Base-by-base conservation (phyloP, 2,888 invertebrate species). In the Gonocerus acuteangulatus region DNA sequence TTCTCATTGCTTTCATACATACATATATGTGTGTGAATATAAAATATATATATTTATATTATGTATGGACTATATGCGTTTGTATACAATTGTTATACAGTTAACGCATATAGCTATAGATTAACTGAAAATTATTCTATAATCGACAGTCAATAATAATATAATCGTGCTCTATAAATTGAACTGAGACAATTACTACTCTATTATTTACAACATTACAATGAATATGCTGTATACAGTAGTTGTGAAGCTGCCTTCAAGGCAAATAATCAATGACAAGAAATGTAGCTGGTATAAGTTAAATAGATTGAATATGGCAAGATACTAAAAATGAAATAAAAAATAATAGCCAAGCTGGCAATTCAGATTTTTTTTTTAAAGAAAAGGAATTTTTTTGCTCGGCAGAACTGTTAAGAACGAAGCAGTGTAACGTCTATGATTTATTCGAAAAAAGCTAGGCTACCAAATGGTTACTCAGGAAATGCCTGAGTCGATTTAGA, bases 101-200 rank as follows among this genome's bases (percentile, higher is more conserved):
- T 19, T 15, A 11, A 47, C 13, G n/a, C 48, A 47, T 47, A 13
- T 18, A 39, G 13, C 13, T 39, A 61, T 22, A 57, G 44, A 47
- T 63, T 45, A 60, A 56, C 22, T 18, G 36, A 47, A 47, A 47
- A 57, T 59, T 61, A 62, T 59, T 62, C 60, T 62, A 63, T 57
- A 64, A 64, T 63, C 64, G 60, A 64, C 61, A 62, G 64, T 64
- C 64, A 62, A 51, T 52, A 22, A 61, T 58, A 49, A 54, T 49
- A 59, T 48, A 60, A 19, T 62, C 48, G 62, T 60, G 52, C 54
- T 62, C 64, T 60, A 65, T 60, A 54, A 52, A 61, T 34, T 52
- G 54, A 61, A 61, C 52, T 42, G 45, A 61, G 61, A 61, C 19
- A 57, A 19, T 27, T 19, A 11, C 44, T 57, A 45, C 42, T 42